These are phyloP conservation scores for Xenops minutus DNA, from an alignment of 2,797 vertebrate species.

Conservation along the genomic window DNA sequence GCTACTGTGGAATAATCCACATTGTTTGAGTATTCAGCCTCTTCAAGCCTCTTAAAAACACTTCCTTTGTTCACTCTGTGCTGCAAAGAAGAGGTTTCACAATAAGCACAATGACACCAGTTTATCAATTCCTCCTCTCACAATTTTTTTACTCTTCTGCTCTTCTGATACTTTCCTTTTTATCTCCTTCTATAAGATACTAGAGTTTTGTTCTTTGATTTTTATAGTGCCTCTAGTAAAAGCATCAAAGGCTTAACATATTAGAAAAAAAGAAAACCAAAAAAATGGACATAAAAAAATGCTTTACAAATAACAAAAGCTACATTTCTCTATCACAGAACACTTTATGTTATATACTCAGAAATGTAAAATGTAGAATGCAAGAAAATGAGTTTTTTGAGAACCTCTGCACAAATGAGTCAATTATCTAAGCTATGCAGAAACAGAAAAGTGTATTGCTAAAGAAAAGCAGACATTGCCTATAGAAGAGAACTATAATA, in stretches of 20 bases:
- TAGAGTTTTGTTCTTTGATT: background rate
- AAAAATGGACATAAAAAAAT: background rate
- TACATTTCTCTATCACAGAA: background rate
- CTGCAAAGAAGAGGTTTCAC: background rate
- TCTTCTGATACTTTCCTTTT: background rate
- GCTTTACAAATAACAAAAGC: background rate
- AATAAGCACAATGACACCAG: background rate
- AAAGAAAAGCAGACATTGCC: background rate
- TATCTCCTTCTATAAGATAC: background rate
- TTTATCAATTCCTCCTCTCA: background rate
- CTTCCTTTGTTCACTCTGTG: background rate
- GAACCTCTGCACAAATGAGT: background rate
- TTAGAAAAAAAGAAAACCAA: background rate
- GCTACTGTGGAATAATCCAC: background rate
- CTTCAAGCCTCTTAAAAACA: background rate
- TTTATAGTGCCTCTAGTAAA: background rate
- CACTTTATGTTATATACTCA: background rate
- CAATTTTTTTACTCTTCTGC: background rate
- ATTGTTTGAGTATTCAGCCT: background rate
- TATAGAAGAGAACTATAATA: background rate
- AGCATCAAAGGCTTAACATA: background rate
- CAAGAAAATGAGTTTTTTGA: background rate
- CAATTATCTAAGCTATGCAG: background rate
- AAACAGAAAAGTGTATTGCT: background rate
- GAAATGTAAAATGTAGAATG: background rate